Percentiles rank a stretch among this genome's conserved stretches.
These are phyloP conservation scores for Lacanobia oleracea DNA, from an alignment of 2,888 invertebrate species.

Conservation along the genomic window DNA sequence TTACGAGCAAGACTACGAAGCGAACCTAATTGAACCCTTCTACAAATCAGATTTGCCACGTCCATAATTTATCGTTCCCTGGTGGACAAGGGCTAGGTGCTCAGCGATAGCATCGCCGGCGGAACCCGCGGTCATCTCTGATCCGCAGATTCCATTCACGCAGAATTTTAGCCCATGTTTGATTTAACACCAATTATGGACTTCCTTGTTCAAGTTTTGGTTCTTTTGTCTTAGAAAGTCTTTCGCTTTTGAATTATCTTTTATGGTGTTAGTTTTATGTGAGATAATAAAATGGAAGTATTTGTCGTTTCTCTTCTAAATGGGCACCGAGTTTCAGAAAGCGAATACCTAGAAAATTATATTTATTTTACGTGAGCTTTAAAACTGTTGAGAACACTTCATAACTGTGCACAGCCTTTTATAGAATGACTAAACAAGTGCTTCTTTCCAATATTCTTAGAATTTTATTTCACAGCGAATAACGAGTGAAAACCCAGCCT, in stretches of 20 bases:
- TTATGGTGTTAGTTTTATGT: conserved; percentile 41
- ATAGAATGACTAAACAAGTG: conserved; percentile 11
- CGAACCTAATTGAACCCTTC: too few species aligned
- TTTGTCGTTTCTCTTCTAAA: conserved; percentile 17
- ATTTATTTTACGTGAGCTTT: conserved; percentile 4
- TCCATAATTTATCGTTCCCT: conserved; percentile 52
- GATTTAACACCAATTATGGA: conserved; percentile 90
- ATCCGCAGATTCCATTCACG: conserved; percentile 89
- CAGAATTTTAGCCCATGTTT: conserved; percentile 89
- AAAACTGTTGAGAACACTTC: conserved; percentile 9
- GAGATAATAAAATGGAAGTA: conserved; percentile 40
- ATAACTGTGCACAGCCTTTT: not conserved
- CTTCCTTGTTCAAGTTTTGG: conserved; percentile 84
- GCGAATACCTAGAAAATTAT: conserved; percentile 18
- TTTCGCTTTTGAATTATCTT: conserved; percentile 54
- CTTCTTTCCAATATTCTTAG: not conserved
- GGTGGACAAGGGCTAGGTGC: conserved; percentile 83
- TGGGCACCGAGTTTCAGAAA: conserved; percentile 10
- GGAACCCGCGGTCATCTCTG: conserved; percentile 89
- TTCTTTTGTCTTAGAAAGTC: conserved; percentile 62
- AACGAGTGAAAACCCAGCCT: not conserved
- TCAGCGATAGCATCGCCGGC: conserved; percentile 85
- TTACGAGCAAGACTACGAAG: too few species aligned
- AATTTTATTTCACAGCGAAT: not conserved
- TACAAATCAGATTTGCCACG: conserved; percentile 41